Percentiles rank a stretch among this genome's conserved stretches.
These are phyloP conservation scores for Bicyclus anynana DNA, from an alignment of 1,140 invertebrate genomes.

Conservation along the genomic window DNA sequence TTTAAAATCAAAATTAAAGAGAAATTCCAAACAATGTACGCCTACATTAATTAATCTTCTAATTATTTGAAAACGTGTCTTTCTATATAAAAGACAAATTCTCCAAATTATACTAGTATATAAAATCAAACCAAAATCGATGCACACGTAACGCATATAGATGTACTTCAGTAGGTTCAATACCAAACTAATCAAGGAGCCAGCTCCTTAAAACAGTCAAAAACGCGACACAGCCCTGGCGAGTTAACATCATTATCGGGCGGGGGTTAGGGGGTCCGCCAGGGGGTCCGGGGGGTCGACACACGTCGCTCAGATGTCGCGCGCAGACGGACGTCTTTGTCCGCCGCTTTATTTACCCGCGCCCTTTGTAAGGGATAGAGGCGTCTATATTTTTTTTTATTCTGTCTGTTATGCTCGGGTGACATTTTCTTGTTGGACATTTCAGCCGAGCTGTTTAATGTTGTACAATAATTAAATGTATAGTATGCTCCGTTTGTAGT, in stretches of 20 bases:
- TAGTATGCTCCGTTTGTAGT: too few species aligned
- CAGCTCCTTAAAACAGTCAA: conserved; percentile 39
- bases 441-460: background rate
- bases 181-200: conserved; percentile 33
- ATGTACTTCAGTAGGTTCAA: background rate
- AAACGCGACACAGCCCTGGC: conserved; percentile 61
- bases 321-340: conserved; percentile 74
- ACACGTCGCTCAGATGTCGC: conserved; percentile 71
- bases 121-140: too few species aligned
- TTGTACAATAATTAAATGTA: background rate
- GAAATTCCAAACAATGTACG: too few species aligned
- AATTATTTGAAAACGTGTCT: too few species aligned
- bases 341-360: conserved; percentile 65
- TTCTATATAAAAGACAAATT: too few species aligned
- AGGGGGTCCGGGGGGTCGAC: conserved; percentile 41
- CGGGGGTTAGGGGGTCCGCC: conserved; percentile 30
- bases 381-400: conserved; percentile 36
- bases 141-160: too few species aligned
- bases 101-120: too few species aligned
- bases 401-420: conserved; percentile 7
- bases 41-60: too few species aligned
- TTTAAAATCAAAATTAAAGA: too few species aligned
- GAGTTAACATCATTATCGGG: conserved; percentile 69
- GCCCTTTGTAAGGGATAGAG: conserved; percentile 51
- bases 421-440: conserved; percentile 22